These are phyloP conservation scores for Callospermophilus lateralis DNA, from an alignment of 2,113 vertebrate species.

Conservation along the genomic window DNA sequence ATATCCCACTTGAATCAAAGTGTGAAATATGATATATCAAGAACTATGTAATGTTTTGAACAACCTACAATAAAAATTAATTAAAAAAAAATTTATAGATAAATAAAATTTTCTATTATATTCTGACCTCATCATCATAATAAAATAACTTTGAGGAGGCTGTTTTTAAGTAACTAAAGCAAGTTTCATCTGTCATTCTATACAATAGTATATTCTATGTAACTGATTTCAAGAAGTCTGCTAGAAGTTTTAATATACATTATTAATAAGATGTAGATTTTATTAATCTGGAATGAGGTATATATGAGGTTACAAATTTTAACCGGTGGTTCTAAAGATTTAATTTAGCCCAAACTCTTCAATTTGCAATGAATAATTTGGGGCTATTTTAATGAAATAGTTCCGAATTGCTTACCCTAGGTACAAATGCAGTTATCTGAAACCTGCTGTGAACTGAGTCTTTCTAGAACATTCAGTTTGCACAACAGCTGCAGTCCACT, in stretches of 20 bases:
- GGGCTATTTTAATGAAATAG: background rate
- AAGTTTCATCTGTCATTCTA: background rate
- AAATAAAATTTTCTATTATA: slow-evolving; percentile 25
- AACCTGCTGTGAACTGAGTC: background rate
- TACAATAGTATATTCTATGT: background rate
- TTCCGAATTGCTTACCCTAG: background rate
- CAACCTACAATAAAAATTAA: too few relatives aligned
- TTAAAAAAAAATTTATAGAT: background rate
- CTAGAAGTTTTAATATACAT: background rate
- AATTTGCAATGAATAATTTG: background rate
- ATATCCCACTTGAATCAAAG: too few relatives aligned
- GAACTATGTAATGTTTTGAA: too few relatives aligned
- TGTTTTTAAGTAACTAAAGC: background rate
- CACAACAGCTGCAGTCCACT: background rate
- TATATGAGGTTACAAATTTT: background rate
- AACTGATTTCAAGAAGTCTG: background rate
- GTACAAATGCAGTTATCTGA: background rate
- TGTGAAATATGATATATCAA: too few relatives aligned
- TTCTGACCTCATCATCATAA: background rate
- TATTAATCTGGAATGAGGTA: background rate
- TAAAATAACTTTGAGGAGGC: background rate
- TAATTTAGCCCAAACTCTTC: background rate
- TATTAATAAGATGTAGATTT: too few relatives aligned
- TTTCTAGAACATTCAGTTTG: background rate
- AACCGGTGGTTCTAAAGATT: background rate